phyloP scores from a whole-genome alignment of 2,888 invertebrate species.

The Gerris lacustris region DNA sequence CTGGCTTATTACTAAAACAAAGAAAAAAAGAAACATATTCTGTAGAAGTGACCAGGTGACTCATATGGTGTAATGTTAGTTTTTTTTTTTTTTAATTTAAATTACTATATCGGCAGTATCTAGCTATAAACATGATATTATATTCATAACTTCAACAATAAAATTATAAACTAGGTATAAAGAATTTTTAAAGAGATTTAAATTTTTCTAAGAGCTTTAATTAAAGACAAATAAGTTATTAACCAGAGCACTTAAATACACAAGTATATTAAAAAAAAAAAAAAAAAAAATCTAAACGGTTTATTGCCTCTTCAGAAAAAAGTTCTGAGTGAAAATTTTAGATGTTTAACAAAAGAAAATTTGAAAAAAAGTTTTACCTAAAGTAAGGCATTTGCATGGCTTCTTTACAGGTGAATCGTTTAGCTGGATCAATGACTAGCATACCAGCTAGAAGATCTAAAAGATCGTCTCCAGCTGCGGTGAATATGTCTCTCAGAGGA shows the following conservation, averaged over 20 bases:
- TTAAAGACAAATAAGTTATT: too few species aligned
- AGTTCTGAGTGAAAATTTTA: conserved; percentile 21
- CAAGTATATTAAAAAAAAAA: not conserved
- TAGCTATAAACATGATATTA: not conserved
- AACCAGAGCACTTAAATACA: too few species aligned
- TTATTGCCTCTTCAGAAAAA: not conserved
- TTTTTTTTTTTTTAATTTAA: too few species aligned
- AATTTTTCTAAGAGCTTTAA: too few species aligned
- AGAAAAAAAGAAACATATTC: not conserved
- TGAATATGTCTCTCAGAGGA: conserved; percentile 82
- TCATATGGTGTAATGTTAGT: too few species aligned
- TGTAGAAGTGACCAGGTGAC: too few species aligned
- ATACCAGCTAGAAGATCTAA: conserved; percentile 65
- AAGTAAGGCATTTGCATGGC: conserved; percentile 85
- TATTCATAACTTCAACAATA: not conserved
- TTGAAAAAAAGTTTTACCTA: conserved; percentile 38
- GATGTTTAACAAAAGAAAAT: conserved; percentile 16
- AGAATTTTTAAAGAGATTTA: too few species aligned
- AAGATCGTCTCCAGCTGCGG: conserved; percentile 86
- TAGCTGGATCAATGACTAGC: conserved; percentile 68
- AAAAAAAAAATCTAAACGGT: not conserved
- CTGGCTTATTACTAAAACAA: conserved; percentile 60
- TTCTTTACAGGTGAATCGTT: conserved; percentile 67
- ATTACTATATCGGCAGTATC: not conserved
- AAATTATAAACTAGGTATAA: not conserved